Conservation (phyloP, 1,140 invertebrate genomes). For the Drosophila leontia region DNA sequence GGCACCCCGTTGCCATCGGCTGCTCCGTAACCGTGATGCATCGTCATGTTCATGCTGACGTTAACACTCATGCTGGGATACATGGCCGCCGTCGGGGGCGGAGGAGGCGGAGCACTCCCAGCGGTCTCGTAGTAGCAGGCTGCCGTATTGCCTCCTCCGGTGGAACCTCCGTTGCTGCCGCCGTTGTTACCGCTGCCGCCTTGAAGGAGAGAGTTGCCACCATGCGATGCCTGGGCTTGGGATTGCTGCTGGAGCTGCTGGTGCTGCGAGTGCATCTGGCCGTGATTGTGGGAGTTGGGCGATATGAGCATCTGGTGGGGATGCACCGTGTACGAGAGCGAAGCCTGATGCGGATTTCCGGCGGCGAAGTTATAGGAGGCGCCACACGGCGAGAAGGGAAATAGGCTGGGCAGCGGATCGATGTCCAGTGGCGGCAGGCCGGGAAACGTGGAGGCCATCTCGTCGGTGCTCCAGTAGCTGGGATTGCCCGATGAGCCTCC, state of each 20-base stretch:
- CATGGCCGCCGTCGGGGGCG: constrained; percentile 85
- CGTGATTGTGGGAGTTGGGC: constrained; percentile 60
- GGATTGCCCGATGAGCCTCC: constrained; percentile 22
- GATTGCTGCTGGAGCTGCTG: constrained; percentile 66
- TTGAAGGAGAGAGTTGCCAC: constrained; percentile 66
- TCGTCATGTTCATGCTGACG: constrained; percentile 99
- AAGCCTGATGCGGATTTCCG: constrained; percentile 85
- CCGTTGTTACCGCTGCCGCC: constrained; percentile 36
- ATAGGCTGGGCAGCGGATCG: constrained; percentile 90
- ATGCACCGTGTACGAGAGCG: constrained; percentile 86
- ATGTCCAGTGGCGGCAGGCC: constrained; percentile 91
- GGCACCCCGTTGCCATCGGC: constrained; percentile 86
- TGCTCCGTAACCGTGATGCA: constrained; percentile 92
- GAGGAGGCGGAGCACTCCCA: constrained; percentile 8
- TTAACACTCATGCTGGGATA: constrained; percentile 97
- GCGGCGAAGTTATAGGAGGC: constrained; percentile 87
- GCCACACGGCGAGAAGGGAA: constrained; percentile 90
- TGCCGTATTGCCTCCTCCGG: constrained; percentile 20
- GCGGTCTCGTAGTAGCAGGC: constrained; percentile 72
- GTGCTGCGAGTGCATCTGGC: constrained; percentile 51
- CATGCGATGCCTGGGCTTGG: constrained; percentile 69
- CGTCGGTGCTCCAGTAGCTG: constrained; percentile 89
- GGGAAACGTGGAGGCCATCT: constrained; percentile 91
- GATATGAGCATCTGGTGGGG: constrained; percentile 85
- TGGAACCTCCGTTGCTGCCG: constrained; percentile 33